phyloP scores from a whole-genome alignment of 1,140 invertebrate genomes.

The Mya arenaria region DNA sequence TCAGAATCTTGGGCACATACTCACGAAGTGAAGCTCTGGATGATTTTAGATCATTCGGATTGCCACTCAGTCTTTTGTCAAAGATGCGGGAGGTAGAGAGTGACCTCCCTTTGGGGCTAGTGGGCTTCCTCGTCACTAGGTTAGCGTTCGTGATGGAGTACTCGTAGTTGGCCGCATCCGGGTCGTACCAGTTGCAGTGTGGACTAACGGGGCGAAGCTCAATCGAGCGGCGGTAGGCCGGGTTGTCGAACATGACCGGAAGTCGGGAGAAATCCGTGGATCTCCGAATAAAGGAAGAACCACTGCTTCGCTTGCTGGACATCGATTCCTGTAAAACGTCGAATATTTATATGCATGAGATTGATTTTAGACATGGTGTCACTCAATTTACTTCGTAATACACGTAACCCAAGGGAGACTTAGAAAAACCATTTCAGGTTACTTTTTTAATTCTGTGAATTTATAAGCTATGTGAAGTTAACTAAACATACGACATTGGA shows the following conservation, averaged over 20 bases:
- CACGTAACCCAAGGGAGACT: not conserved
- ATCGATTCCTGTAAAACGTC: not conserved
- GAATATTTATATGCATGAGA: not conserved
- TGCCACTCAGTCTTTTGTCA: too few species aligned
- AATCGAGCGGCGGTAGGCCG: constrained; percentile 30
- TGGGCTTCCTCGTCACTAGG: constrained; percentile 14
- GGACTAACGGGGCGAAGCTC: constrained; percentile 20
- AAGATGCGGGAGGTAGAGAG: constrained; percentile 18
- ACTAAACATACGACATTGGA: too few species aligned
- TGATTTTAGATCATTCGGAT: too few species aligned
- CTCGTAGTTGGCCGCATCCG: constrained; percentile 18
- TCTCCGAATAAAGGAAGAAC: constrained; percentile 17
- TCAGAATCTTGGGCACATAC: constrained; percentile 32
- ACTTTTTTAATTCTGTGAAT: not conserved
- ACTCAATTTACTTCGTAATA: not conserved
- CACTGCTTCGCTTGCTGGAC: constrained; percentile 6
- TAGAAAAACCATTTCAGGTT: not conserved
- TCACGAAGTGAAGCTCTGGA: constrained; percentile 1
- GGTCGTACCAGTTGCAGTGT: constrained; percentile 40
- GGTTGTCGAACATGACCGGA: constrained; percentile 24
- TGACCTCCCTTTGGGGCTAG: constrained; percentile 9
- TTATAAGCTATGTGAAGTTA: not conserved
- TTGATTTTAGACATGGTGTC: not conserved
- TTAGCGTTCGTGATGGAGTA: constrained; percentile 38
- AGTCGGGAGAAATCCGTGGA: constrained; percentile 21